Evolutionary conservation across 2,888 invertebrate genomes (phyloP), one percentile per base, ranked within the genome.

Genomic region (Meteorus colon): DNA sequence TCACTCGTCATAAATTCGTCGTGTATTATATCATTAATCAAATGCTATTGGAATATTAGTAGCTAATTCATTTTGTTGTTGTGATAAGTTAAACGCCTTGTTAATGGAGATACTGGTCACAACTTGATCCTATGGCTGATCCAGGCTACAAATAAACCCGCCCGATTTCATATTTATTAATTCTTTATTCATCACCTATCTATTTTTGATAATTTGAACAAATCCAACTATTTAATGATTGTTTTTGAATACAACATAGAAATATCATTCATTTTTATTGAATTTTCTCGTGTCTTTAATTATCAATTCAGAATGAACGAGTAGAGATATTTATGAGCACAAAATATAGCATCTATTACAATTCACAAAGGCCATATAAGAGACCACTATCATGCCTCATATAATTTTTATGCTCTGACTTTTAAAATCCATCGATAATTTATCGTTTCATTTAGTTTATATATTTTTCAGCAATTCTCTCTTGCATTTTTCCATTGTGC

Each of bases 361-460:
- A 48, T 48, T 48, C 16, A 48, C n/a, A 41, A 37, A 37, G 65
- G 34, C 34, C 16, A 48, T 45, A 45, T n/a, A n/a, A n/a, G 12
- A 14, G 3, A n/a, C 16, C 70, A 69, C 76, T 19, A 24, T 73
- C 77, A 77, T 78, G 78, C 73, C 77, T 74, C 78, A 77, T 78
- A 79, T 78, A 78, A 78, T 77, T 79, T 79, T 79, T 78, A 78
- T 74, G 79, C 62, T 79, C 8, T 73, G 73, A 69, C 70, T 79
- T 79, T 75, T 72, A 79, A 73, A 80, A 78, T 73, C 19, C 73
- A 55, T 75, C 37, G 72, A 19, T 72, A 78, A 78, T 77, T 80
- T 78, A 77, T 75, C 71, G 78, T 76, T 79, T 78, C 78, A 77
- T 78, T 77, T 77, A 78, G 73, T 55, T 55, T 24, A 55, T 77